Evolutionary conservation across 2,888 invertebrate genomes (phyloP).

Genomic region (Cosmia trapezina): DNA sequence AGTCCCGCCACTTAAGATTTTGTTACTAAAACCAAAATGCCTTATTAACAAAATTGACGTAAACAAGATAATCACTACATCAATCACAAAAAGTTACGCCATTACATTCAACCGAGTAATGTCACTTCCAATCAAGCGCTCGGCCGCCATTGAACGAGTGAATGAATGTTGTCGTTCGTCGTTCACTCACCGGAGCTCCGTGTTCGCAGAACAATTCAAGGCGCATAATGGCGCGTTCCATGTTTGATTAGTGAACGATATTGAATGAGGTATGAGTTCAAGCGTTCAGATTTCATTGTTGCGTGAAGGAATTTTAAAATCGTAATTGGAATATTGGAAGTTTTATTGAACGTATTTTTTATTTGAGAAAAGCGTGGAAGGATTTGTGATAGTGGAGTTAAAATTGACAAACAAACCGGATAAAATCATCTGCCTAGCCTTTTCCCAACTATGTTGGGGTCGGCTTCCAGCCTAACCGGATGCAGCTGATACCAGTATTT

Average conservation of each 20-base stretch:
- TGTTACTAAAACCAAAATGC: background rate
- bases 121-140: conserved; percentile 52
- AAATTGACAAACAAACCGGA: background rate
- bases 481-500: too few relatives aligned
- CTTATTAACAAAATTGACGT: conserved; percentile 18
- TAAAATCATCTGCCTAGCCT: too few relatives aligned
- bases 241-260: conserved; percentile 64
- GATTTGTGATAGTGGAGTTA: background rate
- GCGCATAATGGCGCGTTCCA: conserved; percentile 54
- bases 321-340: conserved; percentile 21
- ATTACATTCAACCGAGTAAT: background rate
- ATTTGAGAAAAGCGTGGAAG: background rate
- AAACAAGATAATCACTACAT: conserved; percentile 21
- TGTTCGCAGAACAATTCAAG: conserved; percentile 47
- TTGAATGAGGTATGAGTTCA: conserved; percentile 56
- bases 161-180: conserved; percentile 54
- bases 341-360: conserved; percentile 9
- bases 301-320: conserved; percentile 37
- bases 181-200: conserved; percentile 46
- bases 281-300: conserved; percentile 36
- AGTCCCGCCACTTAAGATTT: background rate
- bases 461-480: too few relatives aligned
- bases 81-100: conserved; percentile 34
- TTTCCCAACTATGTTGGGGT: too few relatives aligned
- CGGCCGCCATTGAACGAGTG: conserved; percentile 40